Percentiles rank a stretch among this genome's conserved stretches.
Evolutionary conservation across 1,140 invertebrate species (phyloP).

Genomic region (Coenobita brevimanus): DNA sequence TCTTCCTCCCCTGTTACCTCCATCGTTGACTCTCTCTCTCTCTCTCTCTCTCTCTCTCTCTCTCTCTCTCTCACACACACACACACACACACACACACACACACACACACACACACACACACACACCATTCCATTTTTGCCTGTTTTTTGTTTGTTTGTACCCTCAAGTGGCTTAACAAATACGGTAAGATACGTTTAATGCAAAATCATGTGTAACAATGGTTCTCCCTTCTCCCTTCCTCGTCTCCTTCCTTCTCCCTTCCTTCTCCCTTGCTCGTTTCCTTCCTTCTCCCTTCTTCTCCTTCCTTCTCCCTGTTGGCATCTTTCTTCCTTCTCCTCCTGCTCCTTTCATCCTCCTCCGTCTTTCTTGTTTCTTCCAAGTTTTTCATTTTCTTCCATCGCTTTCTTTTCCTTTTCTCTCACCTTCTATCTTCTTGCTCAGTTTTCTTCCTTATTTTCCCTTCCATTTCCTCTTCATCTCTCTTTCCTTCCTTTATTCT

Average conservation of each 20-base stretch:
- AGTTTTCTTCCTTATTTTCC: neutral
- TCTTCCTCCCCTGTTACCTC: too few relatives aligned
- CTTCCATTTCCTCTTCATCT: neutral
- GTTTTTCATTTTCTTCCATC: neutral
- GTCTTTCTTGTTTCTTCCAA: neutral
- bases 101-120: neutral
- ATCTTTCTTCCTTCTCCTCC: neutral
- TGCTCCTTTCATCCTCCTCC: neutral
- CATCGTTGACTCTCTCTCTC: neutral
- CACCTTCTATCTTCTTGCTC: neutral
- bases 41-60: neutral
- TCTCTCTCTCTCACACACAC: neutral
- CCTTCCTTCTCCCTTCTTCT: neutral
- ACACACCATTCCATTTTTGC: too few relatives aligned
- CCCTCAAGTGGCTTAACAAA: too few relatives aligned
- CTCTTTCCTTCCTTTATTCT: neutral
- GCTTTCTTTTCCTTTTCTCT: neutral
- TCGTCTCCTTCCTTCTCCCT: too few relatives aligned
- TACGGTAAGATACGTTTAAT: too few relatives aligned
- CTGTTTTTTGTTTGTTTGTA: too few relatives aligned
- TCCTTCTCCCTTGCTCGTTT: constrained; percentile 1
- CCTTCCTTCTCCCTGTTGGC: neutral
- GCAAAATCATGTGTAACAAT: too few relatives aligned
- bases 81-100: too few relatives aligned
- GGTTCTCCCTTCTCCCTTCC: too few relatives aligned